Percentiles rank a stretch among this genome's conserved stretches.
phyloP scores from a whole-genome alignment of 2,888 invertebrate genomes.

The Unio pictorum region DNA sequence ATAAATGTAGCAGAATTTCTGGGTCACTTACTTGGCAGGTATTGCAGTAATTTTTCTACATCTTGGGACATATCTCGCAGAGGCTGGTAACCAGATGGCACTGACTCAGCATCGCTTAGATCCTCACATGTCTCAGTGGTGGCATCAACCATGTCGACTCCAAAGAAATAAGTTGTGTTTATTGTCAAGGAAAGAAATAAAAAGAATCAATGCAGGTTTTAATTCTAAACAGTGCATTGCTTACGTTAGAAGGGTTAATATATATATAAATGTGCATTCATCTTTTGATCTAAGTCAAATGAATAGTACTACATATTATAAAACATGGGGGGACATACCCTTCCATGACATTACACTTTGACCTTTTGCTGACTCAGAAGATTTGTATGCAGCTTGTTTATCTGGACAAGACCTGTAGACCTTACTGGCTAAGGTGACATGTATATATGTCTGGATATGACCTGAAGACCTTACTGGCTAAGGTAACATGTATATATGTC shows the following conservation, averaged over 20 bases:
- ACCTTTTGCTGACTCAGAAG: no score
- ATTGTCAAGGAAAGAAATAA: constrained; percentile 24
- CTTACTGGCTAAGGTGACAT: no score
- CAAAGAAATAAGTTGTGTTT: constrained; percentile 59
- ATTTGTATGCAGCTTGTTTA: no score
- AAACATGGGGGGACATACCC: no score
- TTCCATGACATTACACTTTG: no score
- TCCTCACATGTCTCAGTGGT: constrained; percentile 37
- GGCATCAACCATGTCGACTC: constrained; percentile 46
- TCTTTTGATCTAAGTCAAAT: no score
- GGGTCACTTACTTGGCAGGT: constrained; percentile 48
- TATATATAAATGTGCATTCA: neutral
- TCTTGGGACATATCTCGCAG: constrained; percentile 55
- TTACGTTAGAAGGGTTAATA: neutral
- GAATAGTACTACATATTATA: no score
- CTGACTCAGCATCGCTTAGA: constrained; percentile 27
- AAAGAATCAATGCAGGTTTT: neutral
- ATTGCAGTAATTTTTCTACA: constrained; percentile 52
- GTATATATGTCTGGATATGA: no score
- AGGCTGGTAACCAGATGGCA: constrained; percentile 34
- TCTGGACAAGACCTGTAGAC: no score
- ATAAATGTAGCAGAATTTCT: no score
- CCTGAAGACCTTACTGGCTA: no score
- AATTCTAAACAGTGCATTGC: neutral
- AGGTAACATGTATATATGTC: no score